These are phyloP conservation scores for Molossus alvarezi DNA, from an alignment of 2,797 vertebrate species.

Conservation along the genomic window DNA sequence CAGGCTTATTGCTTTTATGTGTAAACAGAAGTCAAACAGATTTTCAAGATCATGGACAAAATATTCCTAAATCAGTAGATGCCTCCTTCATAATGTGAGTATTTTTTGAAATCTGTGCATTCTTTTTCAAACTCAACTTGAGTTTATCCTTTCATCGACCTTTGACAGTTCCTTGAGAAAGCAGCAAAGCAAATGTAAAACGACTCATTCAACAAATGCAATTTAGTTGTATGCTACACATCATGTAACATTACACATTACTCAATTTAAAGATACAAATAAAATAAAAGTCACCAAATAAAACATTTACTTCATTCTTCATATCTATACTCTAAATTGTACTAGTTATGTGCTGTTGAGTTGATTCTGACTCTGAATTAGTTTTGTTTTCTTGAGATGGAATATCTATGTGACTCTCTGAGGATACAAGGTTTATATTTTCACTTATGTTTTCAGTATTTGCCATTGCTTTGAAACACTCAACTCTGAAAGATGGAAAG, in stretches of 20 bases:
- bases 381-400: neutral
- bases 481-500: neutral
- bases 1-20: conserved; percentile 3
- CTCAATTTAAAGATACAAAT: neutral
- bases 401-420: neutral
- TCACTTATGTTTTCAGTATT: neutral
- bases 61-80: neutral
- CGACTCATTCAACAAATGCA: neutral
- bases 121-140: neutral
- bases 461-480: neutral
- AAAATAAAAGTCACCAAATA: conserved; percentile 2
- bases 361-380: neutral
- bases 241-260: neutral
- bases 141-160: neutral
- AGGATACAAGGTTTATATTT: neutral
- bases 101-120: neutral
- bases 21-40: neutral
- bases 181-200: neutral
- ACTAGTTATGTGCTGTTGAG: neutral
- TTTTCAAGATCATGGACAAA: neutral
- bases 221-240: neutral
- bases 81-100: neutral
- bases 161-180: neutral
- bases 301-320: neutral
- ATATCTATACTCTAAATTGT: neutral